These are phyloP conservation scores for Yponomeuta cagnagella DNA, from an alignment of 2,888 invertebrate species.

Conservation along the genomic window DNA sequence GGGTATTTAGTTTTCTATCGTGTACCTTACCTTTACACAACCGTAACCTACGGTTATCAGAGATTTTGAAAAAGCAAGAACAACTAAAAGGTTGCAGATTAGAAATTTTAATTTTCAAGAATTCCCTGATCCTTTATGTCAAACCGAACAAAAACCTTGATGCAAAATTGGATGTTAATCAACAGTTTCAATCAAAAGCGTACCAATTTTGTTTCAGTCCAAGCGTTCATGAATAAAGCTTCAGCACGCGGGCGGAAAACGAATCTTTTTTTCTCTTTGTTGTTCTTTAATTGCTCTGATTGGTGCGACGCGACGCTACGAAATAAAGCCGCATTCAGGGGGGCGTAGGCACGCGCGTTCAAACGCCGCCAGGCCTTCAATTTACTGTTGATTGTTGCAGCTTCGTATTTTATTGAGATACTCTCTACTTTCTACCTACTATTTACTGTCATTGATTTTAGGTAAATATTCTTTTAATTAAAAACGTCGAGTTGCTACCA, in stretches of 20 bases:
- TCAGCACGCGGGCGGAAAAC: slow-evolving; percentile 29
- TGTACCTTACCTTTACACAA: too few relatives aligned
- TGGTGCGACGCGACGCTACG: slow-evolving; percentile 48
- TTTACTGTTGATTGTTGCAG: slow-evolving; percentile 47
- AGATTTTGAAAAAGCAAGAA: too few relatives aligned
- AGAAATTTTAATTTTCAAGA: too few relatives aligned
- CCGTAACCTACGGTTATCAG: too few relatives aligned
- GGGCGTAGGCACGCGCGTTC: slow-evolving; percentile 44
- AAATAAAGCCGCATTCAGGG: slow-evolving; percentile 53
- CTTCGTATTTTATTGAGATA: slow-evolving; percentile 22
- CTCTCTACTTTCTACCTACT: not conserved
- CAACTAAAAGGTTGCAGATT: too few relatives aligned
- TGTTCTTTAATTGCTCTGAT: slow-evolving; percentile 64
- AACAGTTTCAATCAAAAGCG: not conserved
- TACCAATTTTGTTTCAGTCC: not conserved
- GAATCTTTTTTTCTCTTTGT: slow-evolving; percentile 44
- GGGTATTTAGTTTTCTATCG: too few relatives aligned
- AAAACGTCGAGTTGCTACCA: not conserved
- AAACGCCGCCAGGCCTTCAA: slow-evolving; percentile 43
- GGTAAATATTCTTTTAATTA: not conserved
- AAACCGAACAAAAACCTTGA: too few relatives aligned
- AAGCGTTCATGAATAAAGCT: not conserved
- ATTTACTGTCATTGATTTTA: not conserved
- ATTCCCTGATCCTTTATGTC: too few relatives aligned
- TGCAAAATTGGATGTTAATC: not conserved